phyloP scores from a whole-genome alignment of 2,113 vertebrate genomes.

The Dryoscopus gambensis region DNA sequence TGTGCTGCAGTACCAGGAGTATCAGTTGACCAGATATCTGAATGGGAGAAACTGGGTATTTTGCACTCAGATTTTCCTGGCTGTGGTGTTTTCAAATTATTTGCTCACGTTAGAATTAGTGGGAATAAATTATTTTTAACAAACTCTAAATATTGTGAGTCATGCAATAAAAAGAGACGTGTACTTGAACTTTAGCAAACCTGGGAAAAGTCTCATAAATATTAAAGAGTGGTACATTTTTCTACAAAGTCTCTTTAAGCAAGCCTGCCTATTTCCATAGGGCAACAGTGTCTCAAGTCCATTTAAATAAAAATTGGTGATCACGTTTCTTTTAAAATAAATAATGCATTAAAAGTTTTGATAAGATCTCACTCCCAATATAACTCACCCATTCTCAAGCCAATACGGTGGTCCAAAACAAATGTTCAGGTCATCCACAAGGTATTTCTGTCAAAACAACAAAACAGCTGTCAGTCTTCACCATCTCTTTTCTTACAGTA shows the following conservation, averaged over 20 bases:
- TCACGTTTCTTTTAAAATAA: background rate
- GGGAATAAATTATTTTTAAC: background rate
- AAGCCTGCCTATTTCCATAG: background rate
- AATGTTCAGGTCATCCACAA: background rate
- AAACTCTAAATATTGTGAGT: constrained; percentile 13
- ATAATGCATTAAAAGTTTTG: background rate
- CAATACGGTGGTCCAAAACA: background rate
- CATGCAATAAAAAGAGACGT: background rate
- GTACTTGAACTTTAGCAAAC: background rate
- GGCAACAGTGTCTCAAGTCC: background rate
- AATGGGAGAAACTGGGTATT: background rate
- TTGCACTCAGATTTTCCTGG: background rate
- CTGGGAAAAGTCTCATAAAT: background rate
- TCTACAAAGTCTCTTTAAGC: background rate
- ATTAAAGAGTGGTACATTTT: background rate
- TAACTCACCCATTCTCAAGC: background rate
- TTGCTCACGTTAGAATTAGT: background rate
- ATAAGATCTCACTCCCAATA: background rate
- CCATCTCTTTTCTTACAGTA: background rate
- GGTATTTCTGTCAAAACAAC: background rate
- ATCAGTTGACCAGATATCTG: background rate
- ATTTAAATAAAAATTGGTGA: background rate
- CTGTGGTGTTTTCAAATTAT: background rate
- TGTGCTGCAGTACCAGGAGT: background rate
- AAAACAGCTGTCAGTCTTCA: background rate